phyloP scores from a whole-genome alignment of 2,888 invertebrate genomes.

The Phyto melanocephala region DNA sequence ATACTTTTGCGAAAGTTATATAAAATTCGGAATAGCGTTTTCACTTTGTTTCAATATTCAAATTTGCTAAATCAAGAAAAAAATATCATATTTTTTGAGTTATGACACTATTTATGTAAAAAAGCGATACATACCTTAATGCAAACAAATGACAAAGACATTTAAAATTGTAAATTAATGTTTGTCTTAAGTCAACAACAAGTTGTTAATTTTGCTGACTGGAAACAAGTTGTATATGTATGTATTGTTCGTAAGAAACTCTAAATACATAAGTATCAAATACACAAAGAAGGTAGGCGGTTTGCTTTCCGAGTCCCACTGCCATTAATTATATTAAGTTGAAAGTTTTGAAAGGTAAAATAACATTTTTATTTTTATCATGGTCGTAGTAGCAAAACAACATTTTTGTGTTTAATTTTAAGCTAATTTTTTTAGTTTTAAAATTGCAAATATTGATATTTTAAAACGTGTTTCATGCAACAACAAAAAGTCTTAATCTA shows the following conservation, averaged over 20 bases:
- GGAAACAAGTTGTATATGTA: background rate
- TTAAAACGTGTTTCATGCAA: background rate
- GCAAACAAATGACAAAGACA: background rate
- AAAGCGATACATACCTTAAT: too few relatives aligned
- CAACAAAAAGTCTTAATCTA: background rate
- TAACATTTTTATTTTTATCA: too few relatives aligned
- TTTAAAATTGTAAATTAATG: background rate
- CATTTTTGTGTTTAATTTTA: background rate
- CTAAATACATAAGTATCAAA: background rate
- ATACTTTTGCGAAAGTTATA: too few relatives aligned
- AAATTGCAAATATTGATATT: background rate
- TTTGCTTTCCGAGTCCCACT: background rate
- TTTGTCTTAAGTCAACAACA: conserved; percentile 4
- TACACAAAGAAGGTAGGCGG: background rate
- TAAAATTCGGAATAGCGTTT: too few relatives aligned
- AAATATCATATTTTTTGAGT: too few relatives aligned
- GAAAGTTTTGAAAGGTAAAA: too few relatives aligned
- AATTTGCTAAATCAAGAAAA: too few relatives aligned
- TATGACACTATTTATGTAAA: too few relatives aligned
- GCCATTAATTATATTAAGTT: background rate
- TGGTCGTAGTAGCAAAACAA: background rate
- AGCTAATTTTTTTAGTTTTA: background rate
- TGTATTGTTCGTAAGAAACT: background rate
- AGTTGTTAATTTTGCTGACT: background rate
- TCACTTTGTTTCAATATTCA: too few relatives aligned